phyloP scores from a whole-genome alignment of 2,797 vertebrate species.

The Danio aesculapii region DNA sequence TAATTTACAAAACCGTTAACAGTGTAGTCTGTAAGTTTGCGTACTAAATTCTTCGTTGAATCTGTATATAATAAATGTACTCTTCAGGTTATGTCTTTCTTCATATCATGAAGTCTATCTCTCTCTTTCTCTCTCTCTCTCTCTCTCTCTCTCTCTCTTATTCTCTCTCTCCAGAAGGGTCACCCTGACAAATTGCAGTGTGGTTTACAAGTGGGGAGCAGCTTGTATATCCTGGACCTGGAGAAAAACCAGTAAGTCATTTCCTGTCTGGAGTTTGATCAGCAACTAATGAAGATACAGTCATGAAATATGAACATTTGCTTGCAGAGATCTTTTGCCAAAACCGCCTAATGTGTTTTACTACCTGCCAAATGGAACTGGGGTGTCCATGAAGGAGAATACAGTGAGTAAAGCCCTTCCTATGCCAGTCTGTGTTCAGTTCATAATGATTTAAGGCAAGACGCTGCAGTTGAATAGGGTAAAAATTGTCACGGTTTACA shows the following conservation, averaged over 20 bases:
- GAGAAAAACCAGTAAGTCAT: slow-evolving; percentile 86
- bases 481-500: too few relatives aligned
- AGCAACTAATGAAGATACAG: slow-evolving; percentile 17
- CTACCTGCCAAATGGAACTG: slow-evolving; percentile 86
- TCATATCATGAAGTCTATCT: background rate
- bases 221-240: slow-evolving; percentile 81
- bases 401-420: slow-evolving; percentile 45
- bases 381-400: slow-evolving; percentile 68
- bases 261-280: slow-evolving; percentile 12
- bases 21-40: background rate
- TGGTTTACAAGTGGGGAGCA: slow-evolving; percentile 80
- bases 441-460: background rate
- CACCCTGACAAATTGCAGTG: slow-evolving; percentile 77
- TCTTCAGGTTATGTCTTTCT: background rate
- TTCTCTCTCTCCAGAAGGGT: slow-evolving; percentile 68
- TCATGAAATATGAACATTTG: slow-evolving; percentile 18
- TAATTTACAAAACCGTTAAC: too few relatives aligned
- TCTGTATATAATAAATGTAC: background rate
- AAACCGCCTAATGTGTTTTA: slow-evolving; percentile 79
- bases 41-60: too few relatives aligned
- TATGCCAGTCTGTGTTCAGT: background rate
- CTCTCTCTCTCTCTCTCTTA: background rate
- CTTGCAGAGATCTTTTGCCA: slow-evolving; percentile 80
- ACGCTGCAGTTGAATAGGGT: too few relatives aligned
- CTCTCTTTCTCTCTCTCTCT: slow-evolving; percentile 22